phyloP scores from a whole-genome alignment of 2,888 invertebrate species.

The Nycteola revayana region DNA sequence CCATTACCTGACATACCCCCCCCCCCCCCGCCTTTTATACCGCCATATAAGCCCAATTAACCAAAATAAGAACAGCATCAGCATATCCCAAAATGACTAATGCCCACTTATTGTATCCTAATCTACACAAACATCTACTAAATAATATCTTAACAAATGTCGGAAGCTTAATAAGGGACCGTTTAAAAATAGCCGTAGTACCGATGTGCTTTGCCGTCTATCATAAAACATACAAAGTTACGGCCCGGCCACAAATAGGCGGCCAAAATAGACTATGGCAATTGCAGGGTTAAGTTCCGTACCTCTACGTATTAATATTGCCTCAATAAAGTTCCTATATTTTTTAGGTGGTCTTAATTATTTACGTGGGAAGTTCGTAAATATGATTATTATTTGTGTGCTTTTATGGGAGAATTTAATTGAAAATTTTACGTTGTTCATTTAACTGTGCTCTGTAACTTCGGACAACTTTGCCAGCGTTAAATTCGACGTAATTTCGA shows the following conservation, averaged over 20 bases:
- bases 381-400: no score
- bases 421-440: no score
- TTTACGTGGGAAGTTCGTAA: not conserved
- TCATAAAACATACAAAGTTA: conserved; percentile 32
- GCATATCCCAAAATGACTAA: no score
- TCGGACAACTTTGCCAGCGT: no score
- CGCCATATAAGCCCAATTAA: no score
- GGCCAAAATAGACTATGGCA: conserved; percentile 15
- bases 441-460: no score
- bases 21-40: no score
- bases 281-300: conserved; percentile 20
- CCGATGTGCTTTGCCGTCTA: conserved; percentile 19
- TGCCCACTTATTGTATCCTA: conserved; percentile 6
- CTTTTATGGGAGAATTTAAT: no score
- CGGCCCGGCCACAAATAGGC: conserved; percentile 25
- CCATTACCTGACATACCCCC: no score
- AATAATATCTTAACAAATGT: conserved; percentile 18
- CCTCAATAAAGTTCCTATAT: conserved; percentile 6
- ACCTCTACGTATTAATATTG: conserved; percentile 11
- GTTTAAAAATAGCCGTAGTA: conserved; percentile 24
- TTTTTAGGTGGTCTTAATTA: not conserved
- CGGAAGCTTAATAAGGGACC: conserved; percentile 19
- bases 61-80: no score
- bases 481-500: no score
- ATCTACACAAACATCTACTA: conserved; percentile 19